A percentile compares a stretch with the other conserved stretches of the same genome.
phyloP scores from a whole-genome alignment of 2,113 vertebrate species.

The Hippocampus abdominalis region DNA sequence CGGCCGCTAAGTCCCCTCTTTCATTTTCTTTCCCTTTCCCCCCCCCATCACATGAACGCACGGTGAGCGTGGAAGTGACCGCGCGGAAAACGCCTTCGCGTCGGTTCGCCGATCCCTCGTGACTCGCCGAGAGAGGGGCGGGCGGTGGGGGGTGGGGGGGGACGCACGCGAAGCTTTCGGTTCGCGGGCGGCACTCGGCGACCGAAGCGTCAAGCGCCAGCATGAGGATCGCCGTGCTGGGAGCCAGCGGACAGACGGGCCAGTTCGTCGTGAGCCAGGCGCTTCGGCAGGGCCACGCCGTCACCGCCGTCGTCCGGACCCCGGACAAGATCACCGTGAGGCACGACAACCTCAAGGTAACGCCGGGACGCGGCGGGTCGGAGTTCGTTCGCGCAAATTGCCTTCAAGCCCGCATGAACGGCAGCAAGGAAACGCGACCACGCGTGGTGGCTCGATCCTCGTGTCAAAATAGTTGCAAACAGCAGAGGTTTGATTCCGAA shows the following conservation, averaged over 20 bases:
- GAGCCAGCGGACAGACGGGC: constrained; percentile 77
- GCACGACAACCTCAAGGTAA: constrained; percentile 77
- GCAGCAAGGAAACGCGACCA: not conserved
- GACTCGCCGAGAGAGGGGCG: not conserved
- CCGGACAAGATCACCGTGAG: constrained; percentile 64
- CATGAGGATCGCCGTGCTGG: constrained; percentile 76
- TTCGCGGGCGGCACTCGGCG: not conserved
- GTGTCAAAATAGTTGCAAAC: not conserved
- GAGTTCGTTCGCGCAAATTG: constrained; percentile 21
- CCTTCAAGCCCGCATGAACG: not conserved
- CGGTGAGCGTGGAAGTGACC: not conserved
- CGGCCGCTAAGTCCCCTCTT: not conserved
- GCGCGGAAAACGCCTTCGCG: not conserved
- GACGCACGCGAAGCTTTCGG: too few species aligned
- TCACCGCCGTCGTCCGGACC: constrained; percentile 76
- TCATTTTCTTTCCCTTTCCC: not conserved
- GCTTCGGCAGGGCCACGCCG: constrained; percentile 70
- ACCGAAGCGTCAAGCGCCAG: constrained; percentile 18
- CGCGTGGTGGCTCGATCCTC: not conserved
- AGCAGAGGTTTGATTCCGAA: too few species aligned
- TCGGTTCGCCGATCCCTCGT: not conserved
- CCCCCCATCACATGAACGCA: not conserved
- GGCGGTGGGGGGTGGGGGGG: too few species aligned
- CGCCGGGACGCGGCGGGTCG: not conserved
- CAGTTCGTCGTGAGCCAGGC: constrained; percentile 72